Evolutionary conservation across 2,888 invertebrate genomes (phyloP).

Genomic region (Nymphalis polychloros): DNA sequence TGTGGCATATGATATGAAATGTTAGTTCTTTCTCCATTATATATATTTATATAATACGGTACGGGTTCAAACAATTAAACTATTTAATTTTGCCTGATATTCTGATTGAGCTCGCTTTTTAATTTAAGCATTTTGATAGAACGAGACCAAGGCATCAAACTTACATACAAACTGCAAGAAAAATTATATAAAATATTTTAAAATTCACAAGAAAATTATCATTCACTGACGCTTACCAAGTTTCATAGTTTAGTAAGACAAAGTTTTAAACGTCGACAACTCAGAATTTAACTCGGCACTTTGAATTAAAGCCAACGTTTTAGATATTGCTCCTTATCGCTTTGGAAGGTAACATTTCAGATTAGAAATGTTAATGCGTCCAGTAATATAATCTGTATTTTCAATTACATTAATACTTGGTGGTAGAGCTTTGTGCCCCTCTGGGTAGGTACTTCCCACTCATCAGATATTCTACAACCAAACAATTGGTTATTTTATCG

Average conservation of each 20-base stretch:
- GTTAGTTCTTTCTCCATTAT: too few relatives aligned
- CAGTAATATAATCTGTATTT: background rate
- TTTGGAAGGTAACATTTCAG: conserved; percentile 9
- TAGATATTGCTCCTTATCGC: conserved; percentile 26
- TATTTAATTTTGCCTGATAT: too few relatives aligned
- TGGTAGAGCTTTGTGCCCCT: too few relatives aligned
- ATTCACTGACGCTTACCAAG: conserved; percentile 15
- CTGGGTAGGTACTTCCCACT: too few relatives aligned
- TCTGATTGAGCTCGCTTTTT: too few relatives aligned
- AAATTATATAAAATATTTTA: background rate
- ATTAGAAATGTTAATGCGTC: conserved; percentile 8
- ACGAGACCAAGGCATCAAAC: too few relatives aligned
- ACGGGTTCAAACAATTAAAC: too few relatives aligned
- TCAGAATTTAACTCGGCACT: conserved; percentile 15
- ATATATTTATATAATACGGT: too few relatives aligned
- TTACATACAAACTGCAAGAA: background rate
- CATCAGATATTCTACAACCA: too few relatives aligned
- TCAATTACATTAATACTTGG: too few relatives aligned
- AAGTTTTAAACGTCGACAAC: conserved; percentile 27
- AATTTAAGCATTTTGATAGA: background rate
- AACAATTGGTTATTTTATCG: too few relatives aligned
- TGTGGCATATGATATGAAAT: background rate
- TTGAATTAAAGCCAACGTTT: conserved; percentile 22
- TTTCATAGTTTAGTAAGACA: conserved; percentile 18
- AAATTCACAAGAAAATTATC: conserved; percentile 12